phyloP scores from a whole-genome alignment of 2,113 vertebrate species.

The Melanocharis versteri region DNA sequence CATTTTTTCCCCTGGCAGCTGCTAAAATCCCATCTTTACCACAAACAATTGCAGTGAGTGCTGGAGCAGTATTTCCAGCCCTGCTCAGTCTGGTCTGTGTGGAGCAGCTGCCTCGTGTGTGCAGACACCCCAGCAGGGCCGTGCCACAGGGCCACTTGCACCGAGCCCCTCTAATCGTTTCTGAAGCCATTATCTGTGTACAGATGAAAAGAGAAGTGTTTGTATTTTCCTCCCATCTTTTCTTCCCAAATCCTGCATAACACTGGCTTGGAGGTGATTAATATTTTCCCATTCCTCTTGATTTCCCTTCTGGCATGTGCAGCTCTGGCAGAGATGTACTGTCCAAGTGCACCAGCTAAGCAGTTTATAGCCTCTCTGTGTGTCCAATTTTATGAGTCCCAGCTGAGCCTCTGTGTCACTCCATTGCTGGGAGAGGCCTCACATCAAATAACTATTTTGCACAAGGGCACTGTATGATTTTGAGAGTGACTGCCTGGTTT shows the following conservation, averaged over 20 bases:
- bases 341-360: neutral
- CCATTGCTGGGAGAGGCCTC: neutral
- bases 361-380: neutral
- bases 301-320: neutral
- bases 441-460: neutral
- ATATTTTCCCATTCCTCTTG: neutral
- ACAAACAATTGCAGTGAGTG: neutral
- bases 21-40: conserved; percentile 30
- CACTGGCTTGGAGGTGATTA: neutral
- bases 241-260: neutral
- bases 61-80: neutral
- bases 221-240: neutral
- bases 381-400: neutral
- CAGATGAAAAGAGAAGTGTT: neutral
- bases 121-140: neutral
- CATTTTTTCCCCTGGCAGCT: neutral
- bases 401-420: neutral
- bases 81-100: neutral
- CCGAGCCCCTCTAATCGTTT: neutral
- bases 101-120: neutral
- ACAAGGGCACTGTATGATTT: neutral
- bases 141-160: neutral
- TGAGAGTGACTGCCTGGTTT: neutral
- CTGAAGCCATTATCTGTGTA: neutral
- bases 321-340: neutral